These are phyloP conservation scores for Talpa occidentalis DNA, from an alignment of 2,113 vertebrate genomes.

Conservation along the genomic window DNA sequence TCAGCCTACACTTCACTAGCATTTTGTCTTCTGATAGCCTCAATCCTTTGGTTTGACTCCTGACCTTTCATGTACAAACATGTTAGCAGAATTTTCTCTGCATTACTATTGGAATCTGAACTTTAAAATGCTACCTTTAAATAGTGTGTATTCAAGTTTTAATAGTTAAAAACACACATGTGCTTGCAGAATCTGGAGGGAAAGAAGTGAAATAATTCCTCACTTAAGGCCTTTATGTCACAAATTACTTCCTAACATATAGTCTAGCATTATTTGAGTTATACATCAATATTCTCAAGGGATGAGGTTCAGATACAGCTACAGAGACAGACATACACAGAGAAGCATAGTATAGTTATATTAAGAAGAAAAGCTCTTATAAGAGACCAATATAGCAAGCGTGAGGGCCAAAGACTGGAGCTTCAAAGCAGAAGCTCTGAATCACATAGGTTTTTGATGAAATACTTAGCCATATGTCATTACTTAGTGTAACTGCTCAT, in stretches of 20 bases:
- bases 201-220: background rate
- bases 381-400: background rate
- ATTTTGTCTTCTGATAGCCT: background rate
- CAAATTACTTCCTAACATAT: background rate
- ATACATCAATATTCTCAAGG: background rate
- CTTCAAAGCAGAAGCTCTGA: background rate
- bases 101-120: background rate
- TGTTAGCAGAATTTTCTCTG: background rate
- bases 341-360: background rate
- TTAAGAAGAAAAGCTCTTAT: background rate
- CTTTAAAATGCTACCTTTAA: background rate
- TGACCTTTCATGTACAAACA: background rate
- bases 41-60: background rate
- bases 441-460: background rate
- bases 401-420: accelerated
- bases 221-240: background rate
- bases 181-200: background rate
- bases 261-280: background rate
- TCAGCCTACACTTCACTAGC: background rate
- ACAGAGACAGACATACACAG: background rate
- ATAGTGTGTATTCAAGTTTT: background rate
- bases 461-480: background rate
- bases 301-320: background rate
- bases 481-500: background rate
- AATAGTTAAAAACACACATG: background rate